Evolutionary conservation across 1,140 invertebrate species (phyloP), one percentile per base, ranked within the genome.

Genomic region (Aradophagus sp.): DNA sequence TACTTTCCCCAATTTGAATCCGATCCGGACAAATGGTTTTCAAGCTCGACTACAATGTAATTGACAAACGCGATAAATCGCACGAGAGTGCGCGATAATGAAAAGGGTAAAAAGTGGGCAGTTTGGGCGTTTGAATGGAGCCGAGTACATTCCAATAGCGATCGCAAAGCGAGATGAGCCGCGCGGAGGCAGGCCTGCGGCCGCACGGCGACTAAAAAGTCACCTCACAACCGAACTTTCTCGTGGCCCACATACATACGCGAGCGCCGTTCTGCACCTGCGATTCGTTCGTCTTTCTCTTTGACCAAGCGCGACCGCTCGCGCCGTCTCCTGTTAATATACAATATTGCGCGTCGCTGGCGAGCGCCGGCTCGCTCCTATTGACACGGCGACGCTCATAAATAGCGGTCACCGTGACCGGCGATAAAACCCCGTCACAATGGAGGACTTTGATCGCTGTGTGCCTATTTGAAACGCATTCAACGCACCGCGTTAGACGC

Each of bases 211-310:
- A 63, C 61, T 63, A 66, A 78, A 77, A 77, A 77, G 75, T 73
- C 72, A 71, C 67, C 67, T 63, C 39, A 66, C 58, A 71, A 67
- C 62, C 68, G 67, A 74, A 80, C 79, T 81, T 81, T 81, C 80
- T 78, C 80, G 74, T 81, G 80, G 77, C 80, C 80, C 75, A 81
- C 78, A 80, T 81, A 76, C 72, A 69, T 74, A 66, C 65, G 42
- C 48, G 42, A 48, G 35, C 20, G 38, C 39, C 56, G 65, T 56
- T 77, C 72, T 68, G 73, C 48, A 73, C 68, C 70, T 75, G 63
- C 61, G 53, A 74, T 72, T 68, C 70, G 71, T 73, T 66, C 66
- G 48, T 61, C 65, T 41, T 58, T 73, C 52, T 59, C 13, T 27
- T 41, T 44, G 38, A 44, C 52, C 27, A 42, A n/a, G 36, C 58